Evolutionary conservation across 2,888 invertebrate species (phyloP), one percentile per base, ranked within the genome.

Genomic region (Lycophotia porphyrea): DNA sequence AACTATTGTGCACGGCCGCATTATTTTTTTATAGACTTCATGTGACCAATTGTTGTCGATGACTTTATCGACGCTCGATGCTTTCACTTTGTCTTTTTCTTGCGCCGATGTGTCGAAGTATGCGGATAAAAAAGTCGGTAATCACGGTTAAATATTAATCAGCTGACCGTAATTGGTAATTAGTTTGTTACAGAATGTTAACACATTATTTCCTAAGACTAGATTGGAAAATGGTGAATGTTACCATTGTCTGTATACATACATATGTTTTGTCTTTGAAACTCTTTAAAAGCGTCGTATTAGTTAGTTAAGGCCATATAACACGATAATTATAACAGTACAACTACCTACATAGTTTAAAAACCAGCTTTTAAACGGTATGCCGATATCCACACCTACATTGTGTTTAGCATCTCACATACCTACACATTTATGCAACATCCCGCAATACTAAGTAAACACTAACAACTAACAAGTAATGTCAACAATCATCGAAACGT

Each of bases 1-100:
- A 92, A 91, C 87, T 89, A 93, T 93, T 93, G 92, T 92, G 91
- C 90, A 87, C 88, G 90, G 81, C 86, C 87, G 89, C 84, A 83
- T 87, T 88, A 80, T 85, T 89, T 93, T 92, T 93, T 63, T 91
- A 91, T 89, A 84, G 86, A 82, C 84, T 78, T 85, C 89, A 91
- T 93, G 90, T 89, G 91, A 92, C 90, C 91, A 91, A 93, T 93
- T 93, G 92, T 91, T 87, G 86, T 87, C 87, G 88, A 89, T 91
- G 85, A 90, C 90, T 92, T 87, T 92, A 93, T 93, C 90, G 90
- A 90, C 90, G 87, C 90, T 87, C 88, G 87, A 88, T 91, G 92
- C 94, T 95, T 95, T 95, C 94, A 93, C 94, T 94, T 90, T 86
- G 86, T 90, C 85, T 90, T 90, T 85, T 81, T 87, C 78, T 86